These are phyloP conservation scores for Cryptotermes secundus DNA, from an alignment of 1,140 invertebrate species.

Conservation along the genomic window DNA sequence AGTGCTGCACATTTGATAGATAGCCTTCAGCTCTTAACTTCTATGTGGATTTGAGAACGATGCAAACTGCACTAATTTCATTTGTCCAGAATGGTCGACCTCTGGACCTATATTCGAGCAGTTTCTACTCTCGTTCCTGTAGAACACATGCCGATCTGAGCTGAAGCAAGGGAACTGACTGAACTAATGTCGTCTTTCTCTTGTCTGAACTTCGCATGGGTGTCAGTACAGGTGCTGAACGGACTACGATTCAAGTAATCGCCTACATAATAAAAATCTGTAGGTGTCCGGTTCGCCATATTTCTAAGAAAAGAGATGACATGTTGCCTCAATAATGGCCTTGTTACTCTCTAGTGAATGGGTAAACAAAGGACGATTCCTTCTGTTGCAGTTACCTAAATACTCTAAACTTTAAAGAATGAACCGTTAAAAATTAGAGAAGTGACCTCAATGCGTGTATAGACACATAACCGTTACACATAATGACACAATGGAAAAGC, in stretches of 20 bases:
- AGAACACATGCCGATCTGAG: too few species aligned
- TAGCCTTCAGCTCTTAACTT: too few species aligned
- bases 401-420: background rate
- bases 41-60: too few species aligned
- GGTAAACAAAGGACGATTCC: background rate
- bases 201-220: background rate
- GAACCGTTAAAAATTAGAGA: background rate
- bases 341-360: background rate
- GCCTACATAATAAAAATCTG: background rate
- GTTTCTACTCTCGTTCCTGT: too few species aligned
- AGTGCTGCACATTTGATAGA: too few species aligned
- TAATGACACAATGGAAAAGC: background rate
- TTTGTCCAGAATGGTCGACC: too few species aligned
- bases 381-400: background rate
- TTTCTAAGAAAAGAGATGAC: conserved; percentile 17
- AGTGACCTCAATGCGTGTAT: background rate
- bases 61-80: too few species aligned
- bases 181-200: background rate
- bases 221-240: background rate
- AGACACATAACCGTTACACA: background rate
- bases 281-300: background rate
- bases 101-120: too few species aligned
- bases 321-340: background rate
- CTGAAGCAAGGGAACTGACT: background rate
- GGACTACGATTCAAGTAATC: background rate